Evolutionary conservation across 2,888 invertebrate species (phyloP), one percentile per base, ranked within the genome.

Genomic region (Neuroscelio doddi): DNA sequence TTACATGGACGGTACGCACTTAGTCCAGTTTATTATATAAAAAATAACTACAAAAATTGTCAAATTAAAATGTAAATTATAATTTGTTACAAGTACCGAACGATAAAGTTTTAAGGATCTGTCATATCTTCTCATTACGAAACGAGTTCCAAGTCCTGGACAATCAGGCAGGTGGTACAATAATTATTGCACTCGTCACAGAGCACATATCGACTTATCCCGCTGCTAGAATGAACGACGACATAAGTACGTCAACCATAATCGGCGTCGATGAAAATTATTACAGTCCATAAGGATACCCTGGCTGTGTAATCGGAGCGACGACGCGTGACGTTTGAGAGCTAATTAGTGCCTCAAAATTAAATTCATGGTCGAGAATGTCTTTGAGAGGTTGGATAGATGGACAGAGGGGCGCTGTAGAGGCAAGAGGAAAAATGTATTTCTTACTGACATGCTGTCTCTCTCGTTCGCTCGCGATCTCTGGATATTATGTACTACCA

Each of bases 291-390:
- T 27, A 38, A 38, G 47, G 52, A 64, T 57, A 64, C 52, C 41
- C 47, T 46, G 21, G 38, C 39, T 38, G 38, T 16, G 41, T 56
- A 64, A 64, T 64, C 57, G 57, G 26, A 46, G 50, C 56, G 62
- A 56, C 56, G 62, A 63, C 56, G 56, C 62, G 56, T 56, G 46
- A 62, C 55, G 50, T 56, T 56, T 41, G 42, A 52, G 53, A 64
- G 57, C 49, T 58, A 58, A 64, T 64, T 53, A 64, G 57, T 44
- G 57, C 38, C 45, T 64, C 49, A 42, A 44, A 55, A 55, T 62
- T 44, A 62, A 38, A 62, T 55, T 55, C 62, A 57, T 32, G 52
- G 52, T 26, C 34, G 32, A 44, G 57, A 64, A 57, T 64, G 63
- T 52, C 63, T 52, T 64, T 62, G 55, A 50, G 24, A 14, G 49